Percentiles rank a stretch among this genome's conserved stretches.
These are phyloP conservation scores for Chroicocephalus ridibundus DNA, from an alignment of 2,113 vertebrate genomes.

Conservation along the genomic window DNA sequence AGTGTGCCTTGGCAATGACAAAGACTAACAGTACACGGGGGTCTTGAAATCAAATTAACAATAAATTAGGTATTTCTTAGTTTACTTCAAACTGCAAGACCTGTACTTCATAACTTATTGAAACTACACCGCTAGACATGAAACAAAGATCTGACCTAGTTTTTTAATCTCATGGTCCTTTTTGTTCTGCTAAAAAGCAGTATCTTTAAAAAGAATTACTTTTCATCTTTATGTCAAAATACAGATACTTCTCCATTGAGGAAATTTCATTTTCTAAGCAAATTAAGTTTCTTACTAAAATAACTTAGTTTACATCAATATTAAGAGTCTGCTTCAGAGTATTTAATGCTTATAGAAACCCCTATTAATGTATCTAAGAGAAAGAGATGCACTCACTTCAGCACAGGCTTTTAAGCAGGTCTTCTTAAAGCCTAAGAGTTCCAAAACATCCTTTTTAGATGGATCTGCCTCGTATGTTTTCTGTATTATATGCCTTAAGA, in stretches of 20 bases:
- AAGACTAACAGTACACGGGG: not conserved
- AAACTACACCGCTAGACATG: not conserved
- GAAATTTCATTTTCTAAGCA: not conserved
- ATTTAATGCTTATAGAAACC: not conserved
- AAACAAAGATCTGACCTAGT: not conserved
- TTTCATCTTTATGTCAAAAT: not conserved
- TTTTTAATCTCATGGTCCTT: not conserved
- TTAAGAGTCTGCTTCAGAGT: not conserved
- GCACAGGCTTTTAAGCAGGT: slow-evolving; percentile 98
- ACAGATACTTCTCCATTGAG: not conserved
- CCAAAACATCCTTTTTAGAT: slow-evolving; percentile 79
- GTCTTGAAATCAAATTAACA: not conserved
- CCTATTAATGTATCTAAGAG: not conserved
- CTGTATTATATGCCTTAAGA: slow-evolving; percentile 87
- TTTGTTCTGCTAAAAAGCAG: not conserved
- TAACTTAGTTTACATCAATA: not conserved
- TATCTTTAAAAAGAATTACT: not conserved
- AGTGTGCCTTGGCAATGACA: not conserved
- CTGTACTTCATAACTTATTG: not conserved
- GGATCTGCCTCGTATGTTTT: slow-evolving; percentile 77
- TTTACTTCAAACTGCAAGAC: not conserved
- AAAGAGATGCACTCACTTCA: slow-evolving; percentile 82
- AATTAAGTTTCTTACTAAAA: not conserved
- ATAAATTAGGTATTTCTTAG: not conserved
- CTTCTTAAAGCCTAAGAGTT: slow-evolving; percentile 95